Evolutionary conservation across 2,888 invertebrate genomes (phyloP), one percentile per base, ranked within the genome.

Genomic region (Torymus aiolomorphi): DNA sequence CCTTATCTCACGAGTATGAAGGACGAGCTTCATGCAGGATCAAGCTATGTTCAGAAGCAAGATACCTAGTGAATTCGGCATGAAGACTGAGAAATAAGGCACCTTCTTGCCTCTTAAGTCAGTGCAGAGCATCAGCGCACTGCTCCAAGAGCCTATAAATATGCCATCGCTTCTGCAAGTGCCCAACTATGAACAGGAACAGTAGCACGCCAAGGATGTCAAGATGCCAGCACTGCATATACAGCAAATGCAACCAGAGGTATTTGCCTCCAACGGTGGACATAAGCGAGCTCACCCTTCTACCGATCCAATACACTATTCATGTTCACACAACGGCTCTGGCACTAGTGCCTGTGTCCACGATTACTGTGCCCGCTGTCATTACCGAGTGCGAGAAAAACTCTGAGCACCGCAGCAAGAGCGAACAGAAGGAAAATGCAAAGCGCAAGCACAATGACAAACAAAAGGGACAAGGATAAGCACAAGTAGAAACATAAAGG

Each of bases 401-500:
- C 85, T 56, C 70, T 1, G 81, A 82, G 24, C 82, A 82, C 18
- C 80, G 77, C 12, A 82, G 71, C 20, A 82, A 82, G 49, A 78
- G 78, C 42, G 86, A 86, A 2, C 86, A 87, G n/a, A 86, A 86
- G 62, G n/a, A n/a, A n/a, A n/a, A n/a, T n/a, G n/a, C n/a, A n/a
- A 86, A 86, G 62, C 79, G 42, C 5, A 83, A 85, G n/a, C 83
- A 86, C 13, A 86, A 85, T 13, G 84, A 85, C 52, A 86, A 86
- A 18, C 84, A 85, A n/a, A 86, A 86, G 61, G 84, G 87, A n/a
- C 5, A 86, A 82, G 56, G 81, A 83, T 81, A 80, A 77, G 52
- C 86, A 87, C 59, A 88, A 89, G 72, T 88, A 95, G 95, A 90
- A 95, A 95, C 89, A 94, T 84, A 95, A 95, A 95, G 91, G 94